phyloP scores from a whole-genome alignment of 2,113 vertebrate genomes.

The Cathartes aura region DNA sequence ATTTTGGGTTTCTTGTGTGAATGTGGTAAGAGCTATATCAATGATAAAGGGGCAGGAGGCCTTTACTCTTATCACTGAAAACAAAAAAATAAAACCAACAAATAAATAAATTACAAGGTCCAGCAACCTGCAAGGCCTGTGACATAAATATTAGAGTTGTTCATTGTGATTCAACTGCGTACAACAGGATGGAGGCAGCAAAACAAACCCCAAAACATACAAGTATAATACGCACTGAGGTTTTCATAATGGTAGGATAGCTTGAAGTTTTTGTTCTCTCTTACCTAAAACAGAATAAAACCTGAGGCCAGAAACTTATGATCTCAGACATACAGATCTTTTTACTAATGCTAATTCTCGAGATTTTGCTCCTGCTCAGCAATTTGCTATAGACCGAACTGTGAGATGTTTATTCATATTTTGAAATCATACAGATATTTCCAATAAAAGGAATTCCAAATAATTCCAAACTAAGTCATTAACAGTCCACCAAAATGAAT shows the following conservation, averaged over 20 bases:
- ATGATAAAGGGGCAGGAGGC: neutral
- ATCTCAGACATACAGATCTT: neutral
- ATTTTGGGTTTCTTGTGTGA: neutral
- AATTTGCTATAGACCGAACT: neutral
- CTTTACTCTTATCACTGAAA: neutral
- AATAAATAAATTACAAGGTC: neutral
- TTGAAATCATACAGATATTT: neutral
- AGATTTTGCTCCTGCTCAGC: neutral
- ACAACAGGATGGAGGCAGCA: neutral
- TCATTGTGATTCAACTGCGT: neutral
- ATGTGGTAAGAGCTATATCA: neutral
- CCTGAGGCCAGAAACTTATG: neutral
- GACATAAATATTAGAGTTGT: neutral
- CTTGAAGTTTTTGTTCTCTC: neutral
- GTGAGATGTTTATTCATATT: neutral
- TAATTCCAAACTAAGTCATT: neutral
- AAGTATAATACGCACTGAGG: neutral
- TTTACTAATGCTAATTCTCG: neutral
- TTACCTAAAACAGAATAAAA: neutral
- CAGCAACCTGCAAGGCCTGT: neutral
- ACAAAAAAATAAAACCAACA: neutral
- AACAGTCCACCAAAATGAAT: neutral
- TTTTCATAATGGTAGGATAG: neutral
- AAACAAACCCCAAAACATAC: neutral
- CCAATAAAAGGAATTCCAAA: neutral